Evolutionary conservation across 2,797 vertebrate species (phyloP).

Genomic region (Eleutherodactylus coqui): DNA sequence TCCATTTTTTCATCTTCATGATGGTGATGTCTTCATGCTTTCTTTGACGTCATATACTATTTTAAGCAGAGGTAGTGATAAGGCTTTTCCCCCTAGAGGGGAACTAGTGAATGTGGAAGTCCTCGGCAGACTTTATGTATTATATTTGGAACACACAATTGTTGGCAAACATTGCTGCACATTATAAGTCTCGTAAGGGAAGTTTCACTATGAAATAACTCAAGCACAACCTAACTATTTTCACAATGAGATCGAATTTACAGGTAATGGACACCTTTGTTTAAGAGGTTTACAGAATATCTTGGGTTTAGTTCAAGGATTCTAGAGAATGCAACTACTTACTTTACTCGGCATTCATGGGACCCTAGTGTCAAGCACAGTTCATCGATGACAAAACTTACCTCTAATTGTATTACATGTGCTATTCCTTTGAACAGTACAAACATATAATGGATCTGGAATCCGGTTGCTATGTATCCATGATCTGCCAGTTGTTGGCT

Average conservation of each 20-base stretch:
- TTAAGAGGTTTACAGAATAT: background rate
- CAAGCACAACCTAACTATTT: constrained; percentile 4
- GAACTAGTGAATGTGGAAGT: background rate
- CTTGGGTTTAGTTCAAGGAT: background rate
- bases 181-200: background rate
- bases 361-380: background rate
- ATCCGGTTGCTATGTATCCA: background rate
- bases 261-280: constrained; percentile 6
- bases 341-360: background rate
- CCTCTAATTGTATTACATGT: background rate
- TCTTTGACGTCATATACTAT: constrained; percentile 39
- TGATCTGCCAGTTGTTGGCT: background rate
- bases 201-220: constrained; percentile 21
- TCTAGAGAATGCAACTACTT: background rate
- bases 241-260: constrained; percentile 21
- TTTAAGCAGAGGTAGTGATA: background rate
- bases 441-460: background rate
- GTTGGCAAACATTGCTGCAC: constrained; percentile 29
- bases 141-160: constrained; percentile 15
- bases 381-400: background rate
- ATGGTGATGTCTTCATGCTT: background rate
- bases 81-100: background rate
- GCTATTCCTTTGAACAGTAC: background rate
- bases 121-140: constrained; percentile 23
- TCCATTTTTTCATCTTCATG: constrained; percentile 3